phyloP scores from a whole-genome alignment of 92 coral and sea anemone genomes.

The Umimayanthus chanpuru region DNA sequence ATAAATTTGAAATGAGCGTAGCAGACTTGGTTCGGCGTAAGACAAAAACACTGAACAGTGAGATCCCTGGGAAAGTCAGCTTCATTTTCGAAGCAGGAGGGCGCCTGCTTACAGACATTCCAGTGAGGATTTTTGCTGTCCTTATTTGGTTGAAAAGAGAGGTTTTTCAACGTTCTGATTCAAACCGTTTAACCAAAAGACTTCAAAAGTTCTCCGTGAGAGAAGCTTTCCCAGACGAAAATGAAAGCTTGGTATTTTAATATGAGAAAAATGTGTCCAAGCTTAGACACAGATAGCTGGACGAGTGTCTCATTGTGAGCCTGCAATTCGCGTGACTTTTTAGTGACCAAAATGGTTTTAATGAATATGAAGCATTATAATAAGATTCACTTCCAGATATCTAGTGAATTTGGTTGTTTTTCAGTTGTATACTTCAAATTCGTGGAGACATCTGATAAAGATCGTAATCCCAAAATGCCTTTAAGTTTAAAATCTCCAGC shows the following conservation, averaged over 20 bases:
- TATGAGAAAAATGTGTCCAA: background rate
- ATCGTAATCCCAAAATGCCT: background rate
- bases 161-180: too few species aligned
- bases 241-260: background rate
- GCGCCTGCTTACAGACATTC: background rate
- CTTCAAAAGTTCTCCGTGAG: background rate
- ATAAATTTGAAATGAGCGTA: background rate
- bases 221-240: slow-evolving; percentile 11
- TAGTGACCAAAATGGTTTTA: background rate
- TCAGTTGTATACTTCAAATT: too few species aligned
- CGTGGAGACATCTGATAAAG: background rate
- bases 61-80: background rate
- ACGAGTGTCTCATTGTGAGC: background rate
- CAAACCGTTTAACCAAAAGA: too few species aligned
- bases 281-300: background rate
- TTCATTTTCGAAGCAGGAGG: background rate
- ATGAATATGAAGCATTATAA: too few species aligned
- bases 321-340: background rate
- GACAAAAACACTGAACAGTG: background rate
- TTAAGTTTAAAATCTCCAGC: background rate
- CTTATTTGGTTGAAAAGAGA: background rate
- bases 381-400: background rate
- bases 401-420: background rate
- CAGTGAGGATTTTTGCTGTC: background rate
- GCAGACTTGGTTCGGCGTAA: background rate